A percentile compares a stretch with the other conserved stretches of the same genome.
phyloP scores from a whole-genome alignment of 2,113 vertebrate genomes.

The Xerus inauris region DNA sequence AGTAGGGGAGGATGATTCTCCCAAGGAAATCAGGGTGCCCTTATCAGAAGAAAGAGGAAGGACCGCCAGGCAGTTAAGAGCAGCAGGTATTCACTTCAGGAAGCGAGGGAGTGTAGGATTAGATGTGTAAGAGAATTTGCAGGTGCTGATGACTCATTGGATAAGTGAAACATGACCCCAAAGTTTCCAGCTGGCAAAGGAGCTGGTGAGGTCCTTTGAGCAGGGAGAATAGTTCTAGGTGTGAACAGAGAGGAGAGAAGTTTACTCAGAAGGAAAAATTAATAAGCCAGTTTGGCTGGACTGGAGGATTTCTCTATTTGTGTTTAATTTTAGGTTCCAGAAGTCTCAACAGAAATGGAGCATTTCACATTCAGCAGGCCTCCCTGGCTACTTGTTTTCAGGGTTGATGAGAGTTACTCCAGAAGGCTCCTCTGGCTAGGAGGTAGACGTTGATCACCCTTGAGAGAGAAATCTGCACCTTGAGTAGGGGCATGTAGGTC shows the following conservation, averaged over 20 bases:
- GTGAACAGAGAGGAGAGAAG: background rate
- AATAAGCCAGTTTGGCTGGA: background rate
- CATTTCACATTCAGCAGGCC: background rate
- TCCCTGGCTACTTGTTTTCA: background rate
- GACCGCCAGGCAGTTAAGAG: background rate
- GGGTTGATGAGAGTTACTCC: background rate
- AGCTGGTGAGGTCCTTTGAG: background rate
- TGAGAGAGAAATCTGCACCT: background rate
- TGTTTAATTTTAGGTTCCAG: slow-evolving; percentile 30
- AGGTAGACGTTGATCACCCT: background rate
- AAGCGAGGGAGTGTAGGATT: no score
- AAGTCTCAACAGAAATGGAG: background rate
- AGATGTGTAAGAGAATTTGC: background rate
- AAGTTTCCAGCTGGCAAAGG: background rate
- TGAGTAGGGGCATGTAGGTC: background rate
- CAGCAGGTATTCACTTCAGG: background rate
- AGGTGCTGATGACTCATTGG: background rate
- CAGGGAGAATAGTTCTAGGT: background rate
- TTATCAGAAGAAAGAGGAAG: background rate
- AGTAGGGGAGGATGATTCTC: background rate
- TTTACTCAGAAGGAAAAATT: background rate
- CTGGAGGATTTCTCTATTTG: background rate
- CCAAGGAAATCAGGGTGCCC: background rate
- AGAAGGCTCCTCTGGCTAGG: background rate
- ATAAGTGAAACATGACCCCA: background rate